Percentiles rank a stretch among this genome's conserved stretches.
Conservation (phyloP, 2,113 vertebrate genomes). For the Diadophis punctatus region DNA sequence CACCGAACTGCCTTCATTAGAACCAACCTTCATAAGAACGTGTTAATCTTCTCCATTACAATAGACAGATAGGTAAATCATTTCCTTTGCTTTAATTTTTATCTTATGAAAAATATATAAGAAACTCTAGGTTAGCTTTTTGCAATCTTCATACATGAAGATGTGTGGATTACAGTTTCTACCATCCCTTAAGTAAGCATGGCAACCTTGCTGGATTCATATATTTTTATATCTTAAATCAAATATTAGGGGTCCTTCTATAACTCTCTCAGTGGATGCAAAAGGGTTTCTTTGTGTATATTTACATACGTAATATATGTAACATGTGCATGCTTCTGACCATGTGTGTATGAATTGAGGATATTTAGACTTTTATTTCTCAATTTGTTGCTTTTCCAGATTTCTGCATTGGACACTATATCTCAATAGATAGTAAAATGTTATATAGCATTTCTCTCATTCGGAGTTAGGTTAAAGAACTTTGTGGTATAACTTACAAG, state of each 20-base stretch:
- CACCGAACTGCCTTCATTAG: no score
- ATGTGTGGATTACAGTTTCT: neutral
- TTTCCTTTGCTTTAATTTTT: neutral
- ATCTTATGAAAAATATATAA: neutral
- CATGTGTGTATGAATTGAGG: neutral
- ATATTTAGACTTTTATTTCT: neutral
- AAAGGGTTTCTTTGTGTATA: neutral
- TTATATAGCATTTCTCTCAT: conserved; percentile 17
- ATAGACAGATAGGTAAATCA: neutral
- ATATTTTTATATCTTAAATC: neutral
- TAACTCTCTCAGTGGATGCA: neutral
- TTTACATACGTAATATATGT: neutral
- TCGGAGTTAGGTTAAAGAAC: conserved; percentile 36
- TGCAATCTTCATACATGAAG: neutral
- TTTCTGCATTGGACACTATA: conserved; percentile 1
- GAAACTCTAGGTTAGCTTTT: neutral
- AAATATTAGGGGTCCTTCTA: neutral
- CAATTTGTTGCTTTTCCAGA: neutral
- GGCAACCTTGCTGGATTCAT: neutral
- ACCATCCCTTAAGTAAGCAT: neutral
- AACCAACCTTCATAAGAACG: neutral
- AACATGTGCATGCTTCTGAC: neutral
- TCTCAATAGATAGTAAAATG: conserved; percentile 24
- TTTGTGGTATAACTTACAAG: conserved; percentile 36
- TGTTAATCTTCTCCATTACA: neutral